A percentile compares a stretch with the other conserved stretches of the same genome.
Conservation (phyloP, 2,888 invertebrate genomes). For the Pandemis corylana region DNA sequence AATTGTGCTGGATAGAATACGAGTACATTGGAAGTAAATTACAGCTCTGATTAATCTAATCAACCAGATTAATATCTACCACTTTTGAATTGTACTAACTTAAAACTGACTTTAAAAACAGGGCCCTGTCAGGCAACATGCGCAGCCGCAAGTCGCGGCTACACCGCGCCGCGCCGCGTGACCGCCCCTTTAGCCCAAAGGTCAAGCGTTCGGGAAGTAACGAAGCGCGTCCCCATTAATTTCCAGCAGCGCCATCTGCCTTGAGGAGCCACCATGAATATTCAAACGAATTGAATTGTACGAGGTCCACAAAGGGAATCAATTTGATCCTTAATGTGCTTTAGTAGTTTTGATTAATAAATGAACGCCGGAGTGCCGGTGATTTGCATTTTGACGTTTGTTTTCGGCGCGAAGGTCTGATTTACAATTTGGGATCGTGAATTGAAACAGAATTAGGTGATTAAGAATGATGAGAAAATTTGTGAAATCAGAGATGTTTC, state of each 20-base stretch:
- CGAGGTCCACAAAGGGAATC: conserved; percentile 40
- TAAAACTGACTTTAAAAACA: not conserved
- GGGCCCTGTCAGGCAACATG: not conserved
- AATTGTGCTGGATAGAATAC: too few species aligned
- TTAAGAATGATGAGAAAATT: not conserved
- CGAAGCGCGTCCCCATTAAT: conserved; percentile 37
- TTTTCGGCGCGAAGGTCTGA: not conserved
- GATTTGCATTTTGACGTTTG: conserved; percentile 38
- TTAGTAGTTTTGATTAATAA: conserved; percentile 43
- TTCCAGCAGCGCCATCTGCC: conserved; percentile 32
- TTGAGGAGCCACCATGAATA: conserved; percentile 39
- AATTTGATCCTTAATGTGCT: conserved; percentile 40
- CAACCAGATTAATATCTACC: too few species aligned
- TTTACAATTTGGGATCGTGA: not conserved
- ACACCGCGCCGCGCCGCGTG: not conserved
- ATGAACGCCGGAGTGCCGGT: conserved; percentile 29
- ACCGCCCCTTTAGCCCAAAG: conserved; percentile 4
- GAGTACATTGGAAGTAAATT: too few species aligned
- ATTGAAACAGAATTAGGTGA: conserved; percentile 1
- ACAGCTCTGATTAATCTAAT: too few species aligned
- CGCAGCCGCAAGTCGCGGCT: not conserved
- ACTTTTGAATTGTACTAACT: too few species aligned
- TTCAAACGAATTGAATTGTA: conserved; percentile 40
- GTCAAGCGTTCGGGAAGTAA: conserved; percentile 32
- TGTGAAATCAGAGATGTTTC: not conserved